Base-by-base conservation (phyloP, 2,797 vertebrate genomes). In the Schizothorax lantsangensis region DNA sequence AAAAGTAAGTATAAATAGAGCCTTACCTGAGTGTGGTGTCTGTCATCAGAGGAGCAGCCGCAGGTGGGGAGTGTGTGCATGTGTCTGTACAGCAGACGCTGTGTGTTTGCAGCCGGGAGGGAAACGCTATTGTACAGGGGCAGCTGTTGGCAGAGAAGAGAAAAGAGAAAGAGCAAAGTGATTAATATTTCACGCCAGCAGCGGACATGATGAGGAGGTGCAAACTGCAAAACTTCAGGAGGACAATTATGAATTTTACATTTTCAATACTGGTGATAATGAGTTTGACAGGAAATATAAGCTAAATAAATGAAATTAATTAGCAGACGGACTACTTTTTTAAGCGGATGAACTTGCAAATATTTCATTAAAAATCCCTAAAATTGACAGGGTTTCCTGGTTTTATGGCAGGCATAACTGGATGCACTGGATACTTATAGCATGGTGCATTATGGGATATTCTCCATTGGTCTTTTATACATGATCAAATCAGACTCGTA, bases 151-250 rank as follows among this genome's bases (percentile, higher is more conserved):
- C 80, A 81, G 30, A 38, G 69, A 84, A 85, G 45, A 73, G 75
- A 81, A 73, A 84, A 85, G 80, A 66, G 57, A 68, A 73, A 72
- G 49, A 84, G 87, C 78, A 9, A 78, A 62, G 33, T 68, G 69
- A 83, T 88, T 84, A 89, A 90, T 89, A 90, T 88, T 90, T 90
- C 62, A 90, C 12, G 1, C 21, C 14, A 33, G 4, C 62, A 36
- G 66, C 9, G 14, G 68, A 66, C 75, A 83, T 26, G 40, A 38
- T 36, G 12, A 59, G 45, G 36, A 75, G 45, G 21, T n/a, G 19
- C 26, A 69, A 75, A 62, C 47, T 0, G 3, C 49, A 72, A 26
- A 38, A 43, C 69, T 54, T 21, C 49, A 73, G 14, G 17, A 78
- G 64, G n/a, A 43, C 74, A 33, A 8, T 71, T 45, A 59, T 33